Conservation (phyloP, 1,140 invertebrate genomes). For the Rhyacophila brunnea region DNA sequence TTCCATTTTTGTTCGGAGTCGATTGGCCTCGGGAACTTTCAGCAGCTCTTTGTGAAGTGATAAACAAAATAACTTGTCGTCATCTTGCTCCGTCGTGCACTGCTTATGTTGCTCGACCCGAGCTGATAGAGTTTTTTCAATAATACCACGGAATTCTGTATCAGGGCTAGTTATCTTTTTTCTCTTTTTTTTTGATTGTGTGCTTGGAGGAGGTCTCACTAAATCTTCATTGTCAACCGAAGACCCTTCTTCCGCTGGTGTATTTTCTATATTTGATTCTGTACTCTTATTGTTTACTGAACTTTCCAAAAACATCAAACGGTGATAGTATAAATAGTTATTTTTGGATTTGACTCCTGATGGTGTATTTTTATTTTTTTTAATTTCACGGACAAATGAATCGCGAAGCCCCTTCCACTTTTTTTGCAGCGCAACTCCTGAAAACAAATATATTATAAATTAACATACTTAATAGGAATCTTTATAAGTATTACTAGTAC, state of each 20-base stretch:
- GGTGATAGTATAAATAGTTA: background rate
- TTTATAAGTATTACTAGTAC: too few relatives aligned
- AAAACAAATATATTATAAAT: too few relatives aligned
- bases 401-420: background rate
- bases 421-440: background rate
- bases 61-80: background rate
- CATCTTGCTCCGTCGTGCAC: background rate
- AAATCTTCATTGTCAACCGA: background rate
- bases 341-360: background rate
- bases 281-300: background rate
- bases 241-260: background rate
- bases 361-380: background rate
- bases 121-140: background rate
- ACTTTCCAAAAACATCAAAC: background rate
- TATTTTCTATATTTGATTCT: background rate
- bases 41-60: background rate
- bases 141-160: background rate
- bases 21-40: background rate
- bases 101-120: background rate
- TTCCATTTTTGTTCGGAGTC: background rate
- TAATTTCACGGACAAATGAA: background rate
- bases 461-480: too few relatives aligned
- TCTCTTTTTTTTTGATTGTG: background rate
- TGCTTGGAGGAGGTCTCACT: background rate
- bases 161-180: background rate